Conservation (phyloP, 2,797 vertebrate genomes). For the Falco rusticolus region DNA sequence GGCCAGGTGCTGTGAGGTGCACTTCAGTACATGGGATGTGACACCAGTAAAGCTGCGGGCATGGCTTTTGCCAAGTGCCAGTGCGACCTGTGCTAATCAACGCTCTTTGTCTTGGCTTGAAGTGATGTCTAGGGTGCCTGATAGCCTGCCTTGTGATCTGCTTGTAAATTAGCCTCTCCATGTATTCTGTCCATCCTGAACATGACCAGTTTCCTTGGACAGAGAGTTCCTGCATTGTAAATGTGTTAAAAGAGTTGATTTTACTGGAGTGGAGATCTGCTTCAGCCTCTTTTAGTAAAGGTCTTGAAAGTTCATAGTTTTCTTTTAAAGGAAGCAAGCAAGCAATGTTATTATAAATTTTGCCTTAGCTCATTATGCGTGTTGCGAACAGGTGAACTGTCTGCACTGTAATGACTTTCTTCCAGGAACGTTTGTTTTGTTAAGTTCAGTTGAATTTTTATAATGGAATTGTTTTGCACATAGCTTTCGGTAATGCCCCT, state of each 20-base stretch:
- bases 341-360: not conserved
- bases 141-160: not conserved
- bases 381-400: not conserved
- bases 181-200: not conserved
- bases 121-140: not conserved
- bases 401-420: not conserved
- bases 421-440: conserved; percentile 13
- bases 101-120: not conserved
- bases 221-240: not conserved
- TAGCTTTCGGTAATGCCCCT: not conserved
- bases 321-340: not conserved
- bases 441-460: not conserved
- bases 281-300: not conserved
- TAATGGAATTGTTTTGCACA: not conserved
- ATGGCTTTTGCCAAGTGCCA: not conserved
- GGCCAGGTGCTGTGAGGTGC: not conserved
- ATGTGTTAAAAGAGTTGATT: not conserved
- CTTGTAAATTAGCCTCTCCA: not conserved
- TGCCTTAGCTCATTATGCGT: not conserved
- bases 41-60: not conserved
- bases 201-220: not conserved
- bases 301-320: not conserved
- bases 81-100: not conserved
- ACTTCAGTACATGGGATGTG: not conserved
- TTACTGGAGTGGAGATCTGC: not conserved